Percentiles rank a stretch among this genome's conserved stretches.
phyloP scores from a whole-genome alignment of 2,888 invertebrate species.

The Nomada hirtipes region DNA sequence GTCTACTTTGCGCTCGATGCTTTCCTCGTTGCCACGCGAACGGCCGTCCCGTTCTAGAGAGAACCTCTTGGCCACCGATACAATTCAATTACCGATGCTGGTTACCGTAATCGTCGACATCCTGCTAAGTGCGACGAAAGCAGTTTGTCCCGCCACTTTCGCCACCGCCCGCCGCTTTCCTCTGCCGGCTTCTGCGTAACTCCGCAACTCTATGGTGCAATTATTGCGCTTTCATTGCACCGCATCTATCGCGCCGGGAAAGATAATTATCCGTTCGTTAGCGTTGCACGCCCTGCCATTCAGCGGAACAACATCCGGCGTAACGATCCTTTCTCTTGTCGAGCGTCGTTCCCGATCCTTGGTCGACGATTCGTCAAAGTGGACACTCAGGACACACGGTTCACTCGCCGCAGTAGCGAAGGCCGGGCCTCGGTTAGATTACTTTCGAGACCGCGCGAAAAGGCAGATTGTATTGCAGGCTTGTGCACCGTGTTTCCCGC shows the following conservation, averaged over 20 bases:
- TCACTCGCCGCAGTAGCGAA: conserved; percentile 18
- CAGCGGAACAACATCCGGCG: conserved; percentile 13
- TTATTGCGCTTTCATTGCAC: neutral
- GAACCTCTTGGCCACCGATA: no score
- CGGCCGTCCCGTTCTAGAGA: no score
- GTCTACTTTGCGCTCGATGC: neutral
- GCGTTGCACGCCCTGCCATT: conserved; percentile 10
- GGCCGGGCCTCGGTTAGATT: no score
- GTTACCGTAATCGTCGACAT: conserved; percentile 11
- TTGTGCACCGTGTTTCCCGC: neutral
- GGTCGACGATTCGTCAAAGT: conserved; percentile 55
- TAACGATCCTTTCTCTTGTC: neutral
- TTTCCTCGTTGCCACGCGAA: neutral
- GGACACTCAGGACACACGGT: conserved; percentile 20
- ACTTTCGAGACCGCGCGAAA: neutral
- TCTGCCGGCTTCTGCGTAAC: no score
- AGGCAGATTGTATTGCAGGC: neutral
- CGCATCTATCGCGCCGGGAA: neutral
- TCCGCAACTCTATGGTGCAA: neutral
- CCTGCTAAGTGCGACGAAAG: neutral
- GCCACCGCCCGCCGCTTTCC: no score
- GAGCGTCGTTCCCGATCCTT: conserved; percentile 27
- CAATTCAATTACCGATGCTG: conserved; percentile 12
- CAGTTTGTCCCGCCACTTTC: neutral
- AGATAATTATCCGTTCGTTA: conserved; percentile 54